phyloP scores from a whole-genome alignment of 2,113 vertebrate genomes.

The Brienomyrus longianalis region DNA sequence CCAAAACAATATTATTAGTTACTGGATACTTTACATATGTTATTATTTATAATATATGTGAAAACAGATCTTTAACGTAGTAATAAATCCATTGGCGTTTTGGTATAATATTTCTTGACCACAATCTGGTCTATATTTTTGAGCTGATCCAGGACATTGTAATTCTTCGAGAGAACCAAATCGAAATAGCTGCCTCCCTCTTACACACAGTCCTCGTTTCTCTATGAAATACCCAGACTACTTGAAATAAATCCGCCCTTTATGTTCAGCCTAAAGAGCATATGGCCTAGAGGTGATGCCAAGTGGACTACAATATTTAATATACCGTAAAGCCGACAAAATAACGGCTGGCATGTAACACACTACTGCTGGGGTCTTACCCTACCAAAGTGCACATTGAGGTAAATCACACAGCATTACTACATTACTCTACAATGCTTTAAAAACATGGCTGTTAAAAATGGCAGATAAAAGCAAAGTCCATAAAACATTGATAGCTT shows the following conservation, averaged over 20 bases:
- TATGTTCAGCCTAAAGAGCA: neutral
- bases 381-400: neutral
- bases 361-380: neutral
- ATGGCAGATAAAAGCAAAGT: slow-evolving; percentile 12
- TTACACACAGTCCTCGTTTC: neutral
- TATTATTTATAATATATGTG: neutral
- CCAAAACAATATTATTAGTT: neutral
- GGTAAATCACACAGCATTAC: neutral
- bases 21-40: neutral
- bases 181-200: neutral
- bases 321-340: neutral
- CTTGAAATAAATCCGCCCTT: neutral
- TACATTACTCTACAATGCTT: neutral
- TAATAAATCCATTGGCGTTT: neutral
- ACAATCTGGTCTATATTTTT: neutral
- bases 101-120: neutral
- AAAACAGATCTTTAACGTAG: neutral
- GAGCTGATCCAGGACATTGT: neutral
- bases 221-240: neutral
- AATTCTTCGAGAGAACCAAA: neutral
- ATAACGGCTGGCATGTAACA: neutral
- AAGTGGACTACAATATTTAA: neutral
- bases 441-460: neutral
- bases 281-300: neutral
- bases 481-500: slow-evolving; percentile 12